Percentiles rank a stretch among this genome's conserved stretches.
Conservation (phyloP, 2,797 vertebrate species). For the Distichodus sexfasciatus region DNA sequence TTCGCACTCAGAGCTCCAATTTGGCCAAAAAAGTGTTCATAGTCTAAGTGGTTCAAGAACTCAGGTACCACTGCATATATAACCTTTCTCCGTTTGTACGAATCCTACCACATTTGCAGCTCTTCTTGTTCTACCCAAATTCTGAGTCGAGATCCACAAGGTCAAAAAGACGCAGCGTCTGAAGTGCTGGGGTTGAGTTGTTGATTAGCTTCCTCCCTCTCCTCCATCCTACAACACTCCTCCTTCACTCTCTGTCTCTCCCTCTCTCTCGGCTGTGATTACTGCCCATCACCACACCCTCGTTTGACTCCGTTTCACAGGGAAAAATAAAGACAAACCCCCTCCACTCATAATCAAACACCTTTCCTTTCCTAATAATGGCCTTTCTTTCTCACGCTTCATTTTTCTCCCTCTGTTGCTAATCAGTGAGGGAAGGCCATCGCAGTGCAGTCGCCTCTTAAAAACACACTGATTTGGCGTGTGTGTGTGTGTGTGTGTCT, state of each 20-base stretch:
- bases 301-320: constrained; percentile 27
- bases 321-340: constrained; percentile 36
- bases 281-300: constrained; percentile 6
- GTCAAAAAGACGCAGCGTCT: constrained; percentile 1
- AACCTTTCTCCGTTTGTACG: too few species aligned
- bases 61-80: too few species aligned
- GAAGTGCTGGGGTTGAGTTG: constrained; percentile 1
- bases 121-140: not conserved
- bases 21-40: too few species aligned
- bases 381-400: not conserved
- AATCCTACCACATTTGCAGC: not conserved
- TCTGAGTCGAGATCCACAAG: not conserved
- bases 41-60: too few species aligned
- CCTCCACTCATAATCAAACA: constrained; percentile 24
- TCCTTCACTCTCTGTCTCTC: not conserved
- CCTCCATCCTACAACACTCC: constrained; percentile 10
- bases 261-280: constrained; percentile 14
- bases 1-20: too few species aligned
- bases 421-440: constrained; percentile 12
- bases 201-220: constrained; percentile 1
- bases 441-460: constrained; percentile 13
- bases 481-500: constrained; percentile 20
- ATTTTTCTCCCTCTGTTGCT: not conserved
- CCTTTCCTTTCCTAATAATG: constrained; percentile 4
- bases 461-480: constrained; percentile 31